Base-by-base conservation (phyloP, 2,113 vertebrate species). In the Atherinomorus stipes region DNA sequence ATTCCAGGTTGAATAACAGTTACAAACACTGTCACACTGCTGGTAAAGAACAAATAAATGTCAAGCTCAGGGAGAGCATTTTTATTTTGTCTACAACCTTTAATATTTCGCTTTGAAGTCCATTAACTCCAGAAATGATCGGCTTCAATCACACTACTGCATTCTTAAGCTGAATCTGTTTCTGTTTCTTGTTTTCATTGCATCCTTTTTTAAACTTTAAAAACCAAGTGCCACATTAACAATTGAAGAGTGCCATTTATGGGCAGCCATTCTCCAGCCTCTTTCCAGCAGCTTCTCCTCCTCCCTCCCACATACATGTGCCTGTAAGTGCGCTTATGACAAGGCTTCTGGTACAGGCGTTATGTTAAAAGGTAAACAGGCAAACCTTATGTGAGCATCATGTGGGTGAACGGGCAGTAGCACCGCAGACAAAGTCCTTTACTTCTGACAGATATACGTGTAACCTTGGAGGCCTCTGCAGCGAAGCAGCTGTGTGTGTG, bases 401-500 rank as follows among this genome's bases (percentile, higher is more conserved):
- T 65, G 80, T 76, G 80, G 68, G 61, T 42, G 82, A 83, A 80
- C 67, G 66, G 69, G 65, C 82, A 74, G 62, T 74, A 49, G 77
- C 64, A 19, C 50, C 1, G 40, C 49, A 60, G 71, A 72, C 71
- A 76, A 80, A 85, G 80, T 82, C 80, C 76, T 85, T 87, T 85
- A 78, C 58, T 80, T 54, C 72, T 61, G 53, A 47, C 0, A 0
- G 44, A 53, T 72, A 53, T 72, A 78, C 42, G 23, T 58, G 64
- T 53, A 66, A 77, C 66, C 66, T 74, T 58, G 61, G 31, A 80
- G 53, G 50, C 23, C 58, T 62, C 47, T 34, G 53, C 38, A 60
- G 60, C 49, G 49, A 2, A 25, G 58, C 31, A 34, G 31, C 31
- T 25, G 28, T 31, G 9, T 31, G 8, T 64, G 12, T 37, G 25